phyloP scores from a whole-genome alignment of 1,140 invertebrate genomes.

The Drosophila parabipectinata region DNA sequence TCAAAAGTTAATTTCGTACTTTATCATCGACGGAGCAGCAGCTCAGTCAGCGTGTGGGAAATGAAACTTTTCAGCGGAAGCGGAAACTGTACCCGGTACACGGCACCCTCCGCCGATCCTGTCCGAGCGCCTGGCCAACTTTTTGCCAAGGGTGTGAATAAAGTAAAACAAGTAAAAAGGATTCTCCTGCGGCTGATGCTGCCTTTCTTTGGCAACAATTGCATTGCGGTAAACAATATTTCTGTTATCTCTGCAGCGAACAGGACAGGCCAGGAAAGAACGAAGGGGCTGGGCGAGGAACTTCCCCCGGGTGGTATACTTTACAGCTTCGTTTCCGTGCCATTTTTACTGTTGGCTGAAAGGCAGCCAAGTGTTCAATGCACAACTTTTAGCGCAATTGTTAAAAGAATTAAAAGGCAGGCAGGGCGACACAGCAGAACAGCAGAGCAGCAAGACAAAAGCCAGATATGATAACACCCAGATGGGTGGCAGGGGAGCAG shows the following conservation, averaged over 20 bases:
- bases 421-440: conserved; percentile 39
- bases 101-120: background rate
- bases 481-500: background rate
- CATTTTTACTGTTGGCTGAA: conserved; percentile 69
- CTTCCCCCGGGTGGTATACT: conserved; percentile 51
- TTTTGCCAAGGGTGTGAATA: conserved; percentile 66
- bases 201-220: conserved; percentile 76
- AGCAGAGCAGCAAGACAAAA: conserved; percentile 61
- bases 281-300: conserved; percentile 2
- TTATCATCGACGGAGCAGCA: conserved; percentile 55
- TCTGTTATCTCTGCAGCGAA: conserved; percentile 72
- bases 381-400: conserved; percentile 81
- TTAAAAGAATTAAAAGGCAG: conserved; percentile 76
- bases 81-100: conserved; percentile 66
- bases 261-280: background rate
- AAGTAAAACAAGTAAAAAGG: conserved; percentile 77
- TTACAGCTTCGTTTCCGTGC: conserved; percentile 69
- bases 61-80: conserved; percentile 78
- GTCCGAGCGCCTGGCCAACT: conserved; percentile 23
- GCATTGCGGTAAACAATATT: conserved; percentile 81
- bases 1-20: conserved; percentile 79
- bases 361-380: conserved; percentile 77
- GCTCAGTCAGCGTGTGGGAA: conserved; percentile 62
- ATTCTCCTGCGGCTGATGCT: conserved; percentile 1
- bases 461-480: conserved; percentile 69